Base-by-base conservation (phyloP, 2,888 invertebrate species). In the Meganola albula region DNA sequence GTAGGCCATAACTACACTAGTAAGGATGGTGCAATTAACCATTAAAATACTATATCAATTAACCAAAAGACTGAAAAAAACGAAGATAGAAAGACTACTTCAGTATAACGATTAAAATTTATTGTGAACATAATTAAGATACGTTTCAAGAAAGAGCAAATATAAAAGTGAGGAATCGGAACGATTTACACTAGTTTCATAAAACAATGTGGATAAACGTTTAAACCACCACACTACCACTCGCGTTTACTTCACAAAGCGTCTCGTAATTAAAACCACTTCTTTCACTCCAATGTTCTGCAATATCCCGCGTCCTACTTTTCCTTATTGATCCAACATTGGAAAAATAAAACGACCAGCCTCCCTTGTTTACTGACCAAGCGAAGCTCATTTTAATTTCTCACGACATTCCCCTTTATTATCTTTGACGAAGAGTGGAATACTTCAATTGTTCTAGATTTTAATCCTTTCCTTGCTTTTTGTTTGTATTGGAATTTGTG, bases 361-460 rank as follows among this genome's bases (percentile, higher is more conserved):
- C 44, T 43, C 38, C 37, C 62, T 65, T 76, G 71, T 76, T 78
- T 75, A 73, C 58, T 73, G 64, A 64, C 70, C 65, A 57, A 59
- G 60, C 49, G 35, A 32, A 42, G 53, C 64, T 67, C 70, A 71
- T 79, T 80, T 76, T 77, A 77, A 79, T 79, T 77, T 72, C 68
- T 65, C 57, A 53, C 56, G 54, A 61, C 54, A 57, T 66, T 58
- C 47, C 48, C 51, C 53, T 63, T 71, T 77, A 72, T 66, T 65
- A 63, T 68, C 55, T 58, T 51, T 57, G 58, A 63, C 46, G 53
- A 45, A 41, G 35, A 59, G 61, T 59, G 61, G 59, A 64, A 56
- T 52, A 48, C 40, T 48, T 60, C 48, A n/a, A 61, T 65, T 72
- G 63, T 69, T 58, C 38, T 48, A 48, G 47, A 40, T 52, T 57